Evolutionary conservation across 2,797 vertebrate species (phyloP).

Genomic region (Dromococcyx pavoninus): DNA sequence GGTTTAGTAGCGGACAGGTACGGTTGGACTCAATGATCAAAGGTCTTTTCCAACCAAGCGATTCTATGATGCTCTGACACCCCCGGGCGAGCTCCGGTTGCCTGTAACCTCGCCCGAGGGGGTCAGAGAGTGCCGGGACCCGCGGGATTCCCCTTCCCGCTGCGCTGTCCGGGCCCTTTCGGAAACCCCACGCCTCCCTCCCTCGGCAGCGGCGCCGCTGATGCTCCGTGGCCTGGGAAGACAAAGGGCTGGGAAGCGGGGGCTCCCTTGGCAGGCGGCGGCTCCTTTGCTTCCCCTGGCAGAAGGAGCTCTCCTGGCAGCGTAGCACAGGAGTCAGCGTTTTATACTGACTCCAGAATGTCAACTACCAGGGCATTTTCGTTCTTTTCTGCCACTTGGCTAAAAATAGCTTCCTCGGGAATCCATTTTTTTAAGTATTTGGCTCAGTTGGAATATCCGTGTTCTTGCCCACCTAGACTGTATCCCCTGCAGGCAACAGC

Average conservation of each 20-base stretch:
- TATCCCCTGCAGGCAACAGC: accelerated
- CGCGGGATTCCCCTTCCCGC: background rate
- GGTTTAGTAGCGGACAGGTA: too few species aligned
- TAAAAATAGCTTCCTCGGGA: background rate
- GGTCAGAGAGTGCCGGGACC: too few species aligned
- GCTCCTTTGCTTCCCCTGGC: background rate
- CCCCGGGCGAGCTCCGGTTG: too few species aligned
- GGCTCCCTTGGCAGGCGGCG: background rate
- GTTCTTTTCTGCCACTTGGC: background rate
- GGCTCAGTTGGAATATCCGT: background rate
- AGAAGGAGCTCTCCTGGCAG: background rate
- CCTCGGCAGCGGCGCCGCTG: background rate
- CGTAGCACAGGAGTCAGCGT: background rate
- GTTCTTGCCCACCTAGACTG: background rate
- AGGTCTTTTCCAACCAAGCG: too few species aligned
- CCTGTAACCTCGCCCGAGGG: background rate
- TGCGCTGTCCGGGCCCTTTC: background rate
- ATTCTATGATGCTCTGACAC: too few species aligned
- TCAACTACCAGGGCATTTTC: background rate
- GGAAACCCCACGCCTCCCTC: background rate
- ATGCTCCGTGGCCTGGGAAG: background rate
- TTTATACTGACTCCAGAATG: background rate
- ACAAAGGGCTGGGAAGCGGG: background rate
- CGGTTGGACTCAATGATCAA: too few species aligned
- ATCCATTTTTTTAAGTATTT: background rate